phyloP scores from a whole-genome alignment of 30 jellyfish, hydroid and myxozoan species.

The Aurelia coerulea region DNA sequence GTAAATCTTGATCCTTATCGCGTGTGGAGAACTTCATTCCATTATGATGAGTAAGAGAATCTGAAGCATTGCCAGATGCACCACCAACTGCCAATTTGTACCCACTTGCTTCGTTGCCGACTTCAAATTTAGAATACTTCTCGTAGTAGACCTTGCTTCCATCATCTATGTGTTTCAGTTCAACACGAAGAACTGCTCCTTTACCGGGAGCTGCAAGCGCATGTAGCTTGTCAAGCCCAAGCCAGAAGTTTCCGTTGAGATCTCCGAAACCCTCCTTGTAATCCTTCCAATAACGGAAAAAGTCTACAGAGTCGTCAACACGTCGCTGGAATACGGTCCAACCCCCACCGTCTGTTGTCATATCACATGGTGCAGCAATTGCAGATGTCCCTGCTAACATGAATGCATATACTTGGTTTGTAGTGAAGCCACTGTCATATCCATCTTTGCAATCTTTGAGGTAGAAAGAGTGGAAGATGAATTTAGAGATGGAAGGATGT shows the following conservation, averaged over 20 bases:
- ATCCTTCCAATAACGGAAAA: not conserved
- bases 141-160: not conserved
- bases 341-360: not conserved
- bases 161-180: not conserved
- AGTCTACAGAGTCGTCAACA: not conserved
- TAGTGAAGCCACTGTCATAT: not conserved
- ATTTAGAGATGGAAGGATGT: too few species aligned
- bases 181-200: not conserved
- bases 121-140: not conserved
- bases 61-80: not conserved
- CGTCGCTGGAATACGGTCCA: constrained; percentile 29
- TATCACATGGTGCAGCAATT: not conserved
- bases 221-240: constrained; percentile 10
- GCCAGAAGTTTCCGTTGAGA: not conserved
- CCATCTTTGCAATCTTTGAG: too few species aligned
- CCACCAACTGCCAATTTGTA: not conserved
- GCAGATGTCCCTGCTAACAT: not conserved
- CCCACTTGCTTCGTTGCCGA: not conserved
- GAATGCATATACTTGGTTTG: not conserved
- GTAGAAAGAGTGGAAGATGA: too few species aligned
- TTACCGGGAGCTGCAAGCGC: not conserved
- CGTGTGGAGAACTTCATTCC: not conserved
- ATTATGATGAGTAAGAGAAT: not conserved
- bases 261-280: constrained; percentile 3
- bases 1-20: not conserved